A percentile compares a stretch with the other conserved stretches of the same genome.
Conservation (phyloP, 2,113 vertebrate species). For the Nannospalax galili region DNA sequence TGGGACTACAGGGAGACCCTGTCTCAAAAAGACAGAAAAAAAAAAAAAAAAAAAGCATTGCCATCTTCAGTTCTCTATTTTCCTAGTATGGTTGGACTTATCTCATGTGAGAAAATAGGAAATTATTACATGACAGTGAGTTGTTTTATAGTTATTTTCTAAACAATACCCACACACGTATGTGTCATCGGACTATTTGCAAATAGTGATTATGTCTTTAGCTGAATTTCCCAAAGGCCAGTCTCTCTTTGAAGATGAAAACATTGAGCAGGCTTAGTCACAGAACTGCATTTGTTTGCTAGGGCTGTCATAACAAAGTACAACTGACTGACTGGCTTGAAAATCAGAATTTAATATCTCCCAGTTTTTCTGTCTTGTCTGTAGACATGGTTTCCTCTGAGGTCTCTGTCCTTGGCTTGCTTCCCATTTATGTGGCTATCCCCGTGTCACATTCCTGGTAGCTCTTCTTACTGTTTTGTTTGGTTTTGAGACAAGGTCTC, state of each 20-base stretch:
- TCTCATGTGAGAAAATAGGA: neutral
- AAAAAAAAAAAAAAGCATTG: no score
- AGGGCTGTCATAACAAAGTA: neutral
- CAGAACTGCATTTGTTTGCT: neutral
- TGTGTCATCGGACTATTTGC: conserved; percentile 25
- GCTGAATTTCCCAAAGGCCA: conserved; percentile 49
- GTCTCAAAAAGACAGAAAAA: no score
- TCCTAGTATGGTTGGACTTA: neutral
- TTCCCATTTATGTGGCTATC: neutral
- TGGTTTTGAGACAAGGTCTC: neutral
- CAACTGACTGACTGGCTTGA: neutral
- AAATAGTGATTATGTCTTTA: conserved; percentile 50
- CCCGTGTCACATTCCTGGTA: neutral
- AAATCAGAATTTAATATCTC: neutral
- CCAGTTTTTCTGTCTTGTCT: neutral
- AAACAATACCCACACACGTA: conserved; percentile 15
- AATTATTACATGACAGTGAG: conserved; percentile 28
- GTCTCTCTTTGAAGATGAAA: conserved; percentile 66
- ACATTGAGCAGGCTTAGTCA: conserved; percentile 53
- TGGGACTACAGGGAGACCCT: no score
- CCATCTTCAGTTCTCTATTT: neutral
- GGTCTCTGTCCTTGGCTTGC: neutral
- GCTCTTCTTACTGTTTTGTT: neutral
- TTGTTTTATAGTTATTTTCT: conserved; percentile 32
- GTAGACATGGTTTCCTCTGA: neutral